Base-by-base conservation (phyloP, 2,113 vertebrate species). In the Gracilinanus agilis region DNA sequence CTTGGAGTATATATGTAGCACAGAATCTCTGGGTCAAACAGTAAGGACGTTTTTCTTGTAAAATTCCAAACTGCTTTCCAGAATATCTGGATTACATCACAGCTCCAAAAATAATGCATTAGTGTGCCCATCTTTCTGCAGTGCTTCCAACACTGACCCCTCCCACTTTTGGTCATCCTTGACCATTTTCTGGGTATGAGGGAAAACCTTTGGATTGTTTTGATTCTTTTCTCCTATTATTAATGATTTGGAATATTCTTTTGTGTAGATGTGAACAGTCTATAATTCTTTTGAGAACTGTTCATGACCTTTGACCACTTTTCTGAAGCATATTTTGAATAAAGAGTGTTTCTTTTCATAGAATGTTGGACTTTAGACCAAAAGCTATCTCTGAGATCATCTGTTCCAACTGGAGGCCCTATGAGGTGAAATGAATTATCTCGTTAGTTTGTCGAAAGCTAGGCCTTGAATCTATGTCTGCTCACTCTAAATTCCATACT, bases 321-420 rank as follows among this genome's bases (percentile, higher is more conserved):
- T 54, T 91, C 24, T 12, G 54, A 61, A 88, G n/a, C 11, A 94
- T 55, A 9, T 92, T 61, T 54, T 90, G 34, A 94, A 55, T 29
- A 83, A 21, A 24, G 93, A 90, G 44, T 44, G 27, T 56, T 49
- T 92, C 55, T 91, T 89, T 90, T 94, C 58, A 83, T 54, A 92
- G 61, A 90, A 56, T n/a, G 55, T 90, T 2, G 89, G 92, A 55
- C 53, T 90, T 55, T 91, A 92, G 49, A 89, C 1, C 13, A 91
- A 55, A 89, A 94, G 89, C 91, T 54, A 90, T 1, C 1, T 5
- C 54, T 13, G 90, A 91, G 8, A 34, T 27, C 9, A 91, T 54
- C 44, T 34, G 25, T 0, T 67, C 4, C 58, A 90, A 88, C 54
- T 0, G 8, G 67, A 49, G 67, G n/a, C n/a, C 67, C 67, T 83